phyloP scores from a whole-genome alignment of 2,888 invertebrate species.

The Rhagophthalmus giganteus region DNA sequence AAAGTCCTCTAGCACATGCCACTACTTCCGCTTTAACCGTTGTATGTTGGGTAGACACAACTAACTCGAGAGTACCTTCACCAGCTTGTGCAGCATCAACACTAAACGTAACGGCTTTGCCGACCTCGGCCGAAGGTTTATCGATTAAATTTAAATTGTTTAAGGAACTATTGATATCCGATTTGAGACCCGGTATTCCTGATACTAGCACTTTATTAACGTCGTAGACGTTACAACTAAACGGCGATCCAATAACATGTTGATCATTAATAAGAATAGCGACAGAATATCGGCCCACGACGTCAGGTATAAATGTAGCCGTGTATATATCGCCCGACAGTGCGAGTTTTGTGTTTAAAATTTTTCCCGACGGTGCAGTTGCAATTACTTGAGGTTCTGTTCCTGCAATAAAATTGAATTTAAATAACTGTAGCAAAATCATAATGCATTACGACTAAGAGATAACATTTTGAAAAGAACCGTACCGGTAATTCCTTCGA shows the following conservation, averaged over 20 bases:
- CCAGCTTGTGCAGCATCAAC: conserved; percentile 95
- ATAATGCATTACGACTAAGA: too few relatives aligned
- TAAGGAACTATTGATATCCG: conserved; percentile 44
- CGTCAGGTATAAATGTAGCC: conserved; percentile 79
- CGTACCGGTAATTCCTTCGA: conserved; percentile 60
- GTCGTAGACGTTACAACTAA: conserved; percentile 92
- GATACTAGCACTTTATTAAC: conserved; percentile 78
- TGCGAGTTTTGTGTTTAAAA: conserved; percentile 72
- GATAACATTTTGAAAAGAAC: too few relatives aligned
- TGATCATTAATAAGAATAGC: conserved; percentile 81
- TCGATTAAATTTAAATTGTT: conserved; percentile 54
- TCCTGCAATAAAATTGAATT: conserved; percentile 53
- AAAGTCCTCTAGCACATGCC: conserved; percentile 86
- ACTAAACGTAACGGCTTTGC: conserved; percentile 86
- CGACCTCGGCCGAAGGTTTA: conserved; percentile 64
- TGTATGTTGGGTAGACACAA: conserved; percentile 86
- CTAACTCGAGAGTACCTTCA: conserved; percentile 88
- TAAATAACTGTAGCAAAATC: too few relatives aligned
- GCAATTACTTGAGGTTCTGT: conserved; percentile 73
- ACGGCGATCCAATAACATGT: conserved; percentile 88
- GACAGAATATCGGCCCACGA: conserved; percentile 85
- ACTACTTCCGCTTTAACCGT: conserved; percentile 84
- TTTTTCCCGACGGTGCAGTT: conserved; percentile 82
- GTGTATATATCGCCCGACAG: conserved; percentile 69
- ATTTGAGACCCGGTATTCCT: conserved; percentile 58